Conservation (phyloP, 2,797 vertebrate genomes). For the Paedocypris micromegethes region DNA sequence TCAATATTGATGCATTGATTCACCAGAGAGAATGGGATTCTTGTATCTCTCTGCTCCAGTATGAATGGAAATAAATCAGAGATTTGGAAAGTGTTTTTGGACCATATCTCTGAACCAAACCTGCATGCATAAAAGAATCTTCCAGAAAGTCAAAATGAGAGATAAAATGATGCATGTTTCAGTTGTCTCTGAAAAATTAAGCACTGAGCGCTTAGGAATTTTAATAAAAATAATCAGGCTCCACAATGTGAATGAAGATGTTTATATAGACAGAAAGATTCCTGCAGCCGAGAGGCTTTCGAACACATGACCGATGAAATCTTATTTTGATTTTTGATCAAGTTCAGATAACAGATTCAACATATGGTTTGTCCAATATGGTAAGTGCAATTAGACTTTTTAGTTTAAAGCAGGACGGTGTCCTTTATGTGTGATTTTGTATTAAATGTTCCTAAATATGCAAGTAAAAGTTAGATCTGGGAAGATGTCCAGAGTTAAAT, state of each 20-base stretch:
- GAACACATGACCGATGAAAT: conserved; percentile 14
- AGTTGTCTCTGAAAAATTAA: conserved; percentile 17
- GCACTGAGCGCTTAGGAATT: conserved; percentile 21
- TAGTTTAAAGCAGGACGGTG: no score
- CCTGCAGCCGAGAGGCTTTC: conserved; percentile 2
- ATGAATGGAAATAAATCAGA: conserved; percentile 26
- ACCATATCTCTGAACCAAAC: conserved; percentile 35
- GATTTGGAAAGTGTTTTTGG: conserved; percentile 10
- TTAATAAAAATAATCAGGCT: conserved; percentile 34
- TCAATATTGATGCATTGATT: background rate
- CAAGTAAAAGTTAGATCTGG: no score
- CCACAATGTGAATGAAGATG: conserved; percentile 28
- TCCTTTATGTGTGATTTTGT: no score
- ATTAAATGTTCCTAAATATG: no score
- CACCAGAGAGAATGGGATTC: conserved; percentile 17
- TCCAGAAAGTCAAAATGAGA: conserved; percentile 19
- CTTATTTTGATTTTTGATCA: conserved; percentile 12
- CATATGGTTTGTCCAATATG: conserved; percentile 26
- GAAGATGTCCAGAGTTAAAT: no score
- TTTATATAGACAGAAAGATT: conserved; percentile 4
- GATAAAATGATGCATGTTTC: conserved; percentile 24
- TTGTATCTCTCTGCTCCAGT: conserved; percentile 10
- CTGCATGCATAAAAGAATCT: conserved; percentile 1
- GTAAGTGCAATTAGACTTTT: no score
- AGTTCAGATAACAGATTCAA: conserved; percentile 13